Conservation (phyloP, 2,113 vertebrate species). For the Nannospalax galili region DNA sequence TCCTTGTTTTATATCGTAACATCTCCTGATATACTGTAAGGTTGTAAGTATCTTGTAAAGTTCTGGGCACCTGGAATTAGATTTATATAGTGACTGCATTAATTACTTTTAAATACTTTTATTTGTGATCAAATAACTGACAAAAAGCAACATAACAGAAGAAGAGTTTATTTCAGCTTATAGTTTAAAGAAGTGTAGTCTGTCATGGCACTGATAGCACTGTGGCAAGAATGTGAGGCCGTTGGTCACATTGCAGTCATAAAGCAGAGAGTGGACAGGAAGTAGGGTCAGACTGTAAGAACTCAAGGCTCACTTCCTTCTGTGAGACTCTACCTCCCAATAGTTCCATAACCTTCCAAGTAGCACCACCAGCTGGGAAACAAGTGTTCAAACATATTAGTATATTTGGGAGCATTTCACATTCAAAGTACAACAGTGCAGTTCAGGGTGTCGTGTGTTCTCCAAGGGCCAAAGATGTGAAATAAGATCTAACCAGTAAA, state of each 20-base stretch:
- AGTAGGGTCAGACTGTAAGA: not conserved
- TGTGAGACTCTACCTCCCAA: no score
- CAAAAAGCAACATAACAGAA: not conserved
- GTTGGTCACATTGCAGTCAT: not conserved
- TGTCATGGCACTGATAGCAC: not conserved
- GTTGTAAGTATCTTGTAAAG: not conserved
- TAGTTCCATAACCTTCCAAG: not conserved
- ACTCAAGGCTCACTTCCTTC: not conserved
- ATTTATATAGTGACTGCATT: not conserved
- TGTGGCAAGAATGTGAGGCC: no score
- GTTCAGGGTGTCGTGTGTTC: not conserved
- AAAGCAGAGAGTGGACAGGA: not conserved
- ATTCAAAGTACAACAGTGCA: not conserved
- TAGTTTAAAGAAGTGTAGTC: not conserved
- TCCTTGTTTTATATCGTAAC: not conserved
- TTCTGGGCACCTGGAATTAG: not conserved
- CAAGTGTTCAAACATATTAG: not conserved
- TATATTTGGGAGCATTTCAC: fast-evolving
- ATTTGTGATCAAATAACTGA: not conserved
- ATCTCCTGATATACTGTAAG: not conserved
- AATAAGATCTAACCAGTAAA: not conserved
- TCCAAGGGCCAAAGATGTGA: not conserved
- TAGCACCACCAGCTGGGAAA: no score
- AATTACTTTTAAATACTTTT: not conserved
- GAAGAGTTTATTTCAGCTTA: no score